A percentile compares a stretch with the other conserved stretches of the same genome.
Evolutionary conservation across 37 sponge, comb jelly and placozoan species (phyloP).

Genomic region (Aplysina aerophoba): DNA sequence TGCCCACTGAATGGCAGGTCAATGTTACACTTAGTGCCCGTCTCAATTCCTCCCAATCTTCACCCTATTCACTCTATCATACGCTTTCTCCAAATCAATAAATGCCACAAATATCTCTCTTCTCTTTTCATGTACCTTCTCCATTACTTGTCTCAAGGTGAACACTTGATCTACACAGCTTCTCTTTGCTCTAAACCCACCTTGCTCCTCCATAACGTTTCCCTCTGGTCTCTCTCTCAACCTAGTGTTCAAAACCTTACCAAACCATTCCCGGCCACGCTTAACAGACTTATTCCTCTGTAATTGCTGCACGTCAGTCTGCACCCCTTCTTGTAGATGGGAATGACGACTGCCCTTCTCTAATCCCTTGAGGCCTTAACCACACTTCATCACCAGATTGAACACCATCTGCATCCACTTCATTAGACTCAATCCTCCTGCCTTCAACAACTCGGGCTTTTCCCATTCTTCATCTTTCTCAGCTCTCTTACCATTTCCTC

Average conservation of each 20-base stretch:
- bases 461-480: conserved; percentile 4
- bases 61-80: conserved; percentile 39
- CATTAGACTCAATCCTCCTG: conserved; percentile 23
- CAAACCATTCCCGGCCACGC: conserved; percentile 28
- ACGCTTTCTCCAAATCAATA: conserved; percentile 30
- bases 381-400: neutral
- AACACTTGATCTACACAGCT: conserved; percentile 29
- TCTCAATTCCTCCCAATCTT: conserved; percentile 3
- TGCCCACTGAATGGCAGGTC: no score
- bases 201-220: conserved; percentile 11
- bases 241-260: conserved; percentile 1
- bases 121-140: conserved; percentile 25
- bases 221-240: conserved; percentile 4
- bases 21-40: no score
- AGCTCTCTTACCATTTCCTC: conserved; percentile 19
- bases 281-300: conserved; percentile 18
- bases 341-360: conserved; percentile 15
- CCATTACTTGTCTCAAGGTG: conserved; percentile 13
- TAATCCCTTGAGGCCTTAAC: conserved; percentile 16
- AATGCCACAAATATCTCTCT: neutral
- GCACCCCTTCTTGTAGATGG: conserved; percentile 27
- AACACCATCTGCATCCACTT: conserved; percentile 2
- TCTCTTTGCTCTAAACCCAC: conserved; percentile 34
- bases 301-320: conserved; percentile 10
- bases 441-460: conserved; percentile 28